Conservation (phyloP, 2,888 invertebrate species). For the Hedychridium roseum region DNA sequence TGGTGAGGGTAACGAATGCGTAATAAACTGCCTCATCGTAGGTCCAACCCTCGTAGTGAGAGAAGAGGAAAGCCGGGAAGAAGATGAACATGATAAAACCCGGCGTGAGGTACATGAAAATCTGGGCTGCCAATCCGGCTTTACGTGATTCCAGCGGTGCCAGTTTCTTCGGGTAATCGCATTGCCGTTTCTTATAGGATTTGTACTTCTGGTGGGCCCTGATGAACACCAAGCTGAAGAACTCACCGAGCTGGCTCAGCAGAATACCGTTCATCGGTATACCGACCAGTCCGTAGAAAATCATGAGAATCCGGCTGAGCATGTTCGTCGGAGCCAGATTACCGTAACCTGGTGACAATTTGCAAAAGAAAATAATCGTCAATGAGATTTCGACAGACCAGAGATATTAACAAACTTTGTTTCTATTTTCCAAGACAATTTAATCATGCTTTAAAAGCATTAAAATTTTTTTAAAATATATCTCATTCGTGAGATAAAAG, state of each 20-base stretch:
- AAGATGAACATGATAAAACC: conserved; percentile 88
- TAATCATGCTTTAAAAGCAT: too few species aligned
- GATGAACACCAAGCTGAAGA: conserved; percentile 76
- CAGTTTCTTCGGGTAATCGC: conserved; percentile 47
- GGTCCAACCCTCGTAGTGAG: conserved; percentile 85
- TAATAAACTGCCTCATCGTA: conserved; percentile 87
- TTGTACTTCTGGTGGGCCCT: conserved; percentile 84
- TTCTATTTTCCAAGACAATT: too few species aligned
- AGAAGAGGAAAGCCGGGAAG: conserved; percentile 84
- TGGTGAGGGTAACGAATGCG: conserved; percentile 85
- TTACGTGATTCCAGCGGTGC: conserved; percentile 64
- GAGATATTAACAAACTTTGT: too few species aligned
- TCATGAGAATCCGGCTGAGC: conserved; percentile 83
- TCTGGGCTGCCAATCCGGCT: conserved; percentile 79
- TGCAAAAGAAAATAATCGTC: too few species aligned
- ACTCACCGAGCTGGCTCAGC: conserved; percentile 76
- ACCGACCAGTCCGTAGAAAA: conserved; percentile 86
- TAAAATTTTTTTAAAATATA: too few species aligned
- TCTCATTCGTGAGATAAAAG: too few species aligned
- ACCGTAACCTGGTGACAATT: conserved; percentile 91
- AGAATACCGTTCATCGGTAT: conserved; percentile 82
- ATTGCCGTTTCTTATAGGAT: conserved; percentile 72
- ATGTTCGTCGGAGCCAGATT: conserved; percentile 87
- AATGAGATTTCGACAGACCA: too few species aligned
- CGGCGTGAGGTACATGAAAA: conserved; percentile 85